Evolutionary conservation across 1,140 invertebrate genomes (phyloP).

Genomic region (Trichonephila clavata): DNA sequence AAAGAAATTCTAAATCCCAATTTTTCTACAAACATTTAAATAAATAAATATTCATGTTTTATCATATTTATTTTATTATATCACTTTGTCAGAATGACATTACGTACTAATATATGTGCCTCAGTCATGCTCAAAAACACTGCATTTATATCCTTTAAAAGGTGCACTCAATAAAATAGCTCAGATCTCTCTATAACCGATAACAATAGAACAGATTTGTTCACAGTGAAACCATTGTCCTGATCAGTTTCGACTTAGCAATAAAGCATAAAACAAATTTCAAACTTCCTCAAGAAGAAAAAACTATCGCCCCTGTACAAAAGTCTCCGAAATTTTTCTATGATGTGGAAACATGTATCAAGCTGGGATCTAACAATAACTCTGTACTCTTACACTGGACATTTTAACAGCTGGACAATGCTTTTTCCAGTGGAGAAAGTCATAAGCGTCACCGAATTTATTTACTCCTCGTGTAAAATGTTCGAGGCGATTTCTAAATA

Average conservation of each 20-base stretch:
- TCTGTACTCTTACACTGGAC: neutral
- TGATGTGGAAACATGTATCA: slow-evolving; percentile 43
- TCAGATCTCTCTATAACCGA: neutral
- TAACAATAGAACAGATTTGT: neutral
- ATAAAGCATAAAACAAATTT: neutral
- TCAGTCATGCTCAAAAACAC: too few relatives aligned
- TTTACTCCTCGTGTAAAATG: slow-evolving; percentile 51
- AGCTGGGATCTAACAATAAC: slow-evolving; percentile 13
- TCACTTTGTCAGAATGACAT: too few relatives aligned
- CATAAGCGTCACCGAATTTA: slow-evolving; percentile 59
- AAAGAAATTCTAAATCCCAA: too few relatives aligned
- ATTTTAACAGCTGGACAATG: neutral
- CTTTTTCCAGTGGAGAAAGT: slow-evolving; percentile 37
- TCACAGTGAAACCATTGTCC: neutral
- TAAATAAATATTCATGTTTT: too few relatives aligned
- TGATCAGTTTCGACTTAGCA: neutral
- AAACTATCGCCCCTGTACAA: neutral
- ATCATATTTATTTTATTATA: too few relatives aligned
- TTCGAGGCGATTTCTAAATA: neutral
- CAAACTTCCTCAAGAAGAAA: neutral
- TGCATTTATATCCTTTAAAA: neutral
- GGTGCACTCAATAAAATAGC: neutral
- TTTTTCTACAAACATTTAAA: too few relatives aligned
- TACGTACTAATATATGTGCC: too few relatives aligned
- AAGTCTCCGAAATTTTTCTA: slow-evolving; percentile 1